Conservation (phyloP, 53 echinoderm and acorn worm species). For the Patiria pectinifera region DNA sequence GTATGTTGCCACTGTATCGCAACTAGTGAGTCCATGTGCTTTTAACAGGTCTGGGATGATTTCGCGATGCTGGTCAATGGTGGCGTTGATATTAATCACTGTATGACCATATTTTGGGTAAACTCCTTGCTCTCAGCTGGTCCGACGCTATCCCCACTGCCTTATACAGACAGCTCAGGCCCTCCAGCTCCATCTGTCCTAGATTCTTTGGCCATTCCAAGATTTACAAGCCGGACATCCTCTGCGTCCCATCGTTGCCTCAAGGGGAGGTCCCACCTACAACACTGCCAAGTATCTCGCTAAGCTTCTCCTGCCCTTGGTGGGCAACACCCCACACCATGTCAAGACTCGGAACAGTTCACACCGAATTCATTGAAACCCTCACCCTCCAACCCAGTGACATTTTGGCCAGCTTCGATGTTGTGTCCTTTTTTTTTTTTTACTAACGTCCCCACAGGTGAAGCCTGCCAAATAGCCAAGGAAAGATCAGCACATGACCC, state of each 20-base stretch:
- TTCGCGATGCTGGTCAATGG: no score
- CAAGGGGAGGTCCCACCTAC: no score
- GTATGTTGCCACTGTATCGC: no score
- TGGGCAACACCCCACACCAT: constrained; percentile 37
- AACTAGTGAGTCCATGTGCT: no score
- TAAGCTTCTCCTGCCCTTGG: constrained; percentile 26
- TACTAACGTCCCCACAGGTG: no score
- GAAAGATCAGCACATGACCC: background rate
- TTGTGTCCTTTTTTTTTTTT: no score
- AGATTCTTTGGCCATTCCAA: constrained; percentile 52
- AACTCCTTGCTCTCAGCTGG: background rate
- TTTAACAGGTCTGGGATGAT: no score
- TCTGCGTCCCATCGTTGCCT: constrained; percentile 24
- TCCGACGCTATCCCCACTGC: background rate
- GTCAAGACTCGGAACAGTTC: constrained; percentile 26
- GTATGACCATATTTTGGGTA: no score
- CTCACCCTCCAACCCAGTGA: background rate
- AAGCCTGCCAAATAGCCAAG: no score
- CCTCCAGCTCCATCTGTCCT: constrained; percentile 21
- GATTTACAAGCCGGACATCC: constrained; percentile 23
- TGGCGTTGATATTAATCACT: no score
- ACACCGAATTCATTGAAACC: no score
- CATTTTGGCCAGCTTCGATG: background rate
- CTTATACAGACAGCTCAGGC: background rate
- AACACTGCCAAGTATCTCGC: constrained; percentile 7